Conservation (phyloP, 2,113 vertebrate species). For the Callorhinus ursinus region DNA sequence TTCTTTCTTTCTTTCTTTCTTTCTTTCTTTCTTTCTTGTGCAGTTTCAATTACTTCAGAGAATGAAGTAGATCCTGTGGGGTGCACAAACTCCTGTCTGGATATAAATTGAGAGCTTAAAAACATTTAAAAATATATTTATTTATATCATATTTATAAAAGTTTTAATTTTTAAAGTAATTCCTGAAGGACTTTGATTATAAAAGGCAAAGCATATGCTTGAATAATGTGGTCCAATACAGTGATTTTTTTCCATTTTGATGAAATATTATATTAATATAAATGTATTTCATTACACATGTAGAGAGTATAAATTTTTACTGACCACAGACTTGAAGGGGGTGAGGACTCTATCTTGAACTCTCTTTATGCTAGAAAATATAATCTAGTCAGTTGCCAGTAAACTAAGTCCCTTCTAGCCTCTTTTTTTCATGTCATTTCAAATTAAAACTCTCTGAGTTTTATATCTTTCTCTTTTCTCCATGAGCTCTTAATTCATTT, state of each 20-base stretch:
- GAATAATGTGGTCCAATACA: background rate
- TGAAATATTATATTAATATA: background rate
- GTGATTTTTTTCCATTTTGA: background rate
- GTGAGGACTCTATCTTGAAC: background rate
- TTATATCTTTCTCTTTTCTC: background rate
- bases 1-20: background rate
- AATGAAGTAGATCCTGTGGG: background rate
- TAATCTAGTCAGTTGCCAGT: background rate
- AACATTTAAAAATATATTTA: slow-evolving; percentile 4
- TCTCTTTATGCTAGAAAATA: background rate
- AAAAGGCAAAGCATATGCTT: slow-evolving; percentile 11
- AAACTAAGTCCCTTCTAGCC: background rate
- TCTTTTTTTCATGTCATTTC: slow-evolving; percentile 21
- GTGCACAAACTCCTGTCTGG: background rate
- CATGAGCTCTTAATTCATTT: background rate
- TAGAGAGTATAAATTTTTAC: background rate
- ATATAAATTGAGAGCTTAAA: background rate
- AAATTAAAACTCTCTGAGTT: background rate
- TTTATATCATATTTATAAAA: background rate
- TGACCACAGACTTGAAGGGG: background rate
- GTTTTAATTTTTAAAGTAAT: background rate
- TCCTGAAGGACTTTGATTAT: background rate
- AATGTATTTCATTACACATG: background rate
- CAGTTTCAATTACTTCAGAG: background rate
- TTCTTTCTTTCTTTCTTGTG: background rate